Conservation (phyloP, 2,113 vertebrate genomes). For the Astur gentilis region DNA sequence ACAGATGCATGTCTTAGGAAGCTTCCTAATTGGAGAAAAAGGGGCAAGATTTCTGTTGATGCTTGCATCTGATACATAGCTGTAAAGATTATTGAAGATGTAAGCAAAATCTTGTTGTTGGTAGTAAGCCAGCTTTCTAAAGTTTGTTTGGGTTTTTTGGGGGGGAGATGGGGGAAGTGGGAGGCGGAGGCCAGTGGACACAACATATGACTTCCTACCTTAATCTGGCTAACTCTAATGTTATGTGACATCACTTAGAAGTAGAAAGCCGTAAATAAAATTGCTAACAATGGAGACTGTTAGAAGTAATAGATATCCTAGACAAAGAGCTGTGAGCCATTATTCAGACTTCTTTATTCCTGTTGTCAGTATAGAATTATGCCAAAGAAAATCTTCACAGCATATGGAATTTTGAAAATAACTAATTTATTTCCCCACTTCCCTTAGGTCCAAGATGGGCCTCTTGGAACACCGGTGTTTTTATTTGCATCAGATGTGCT, state of each 20-base stretch:
- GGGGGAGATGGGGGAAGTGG: too few relatives aligned
- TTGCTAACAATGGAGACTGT: background rate
- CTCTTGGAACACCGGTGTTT: slow-evolving; percentile 98
- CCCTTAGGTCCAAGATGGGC: slow-evolving; percentile 94
- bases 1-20: background rate
- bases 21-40: background rate
- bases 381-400: background rate
- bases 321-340: background rate
- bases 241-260: background rate
- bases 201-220: background rate
- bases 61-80: background rate
- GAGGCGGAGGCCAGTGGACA: rapidly evolving
- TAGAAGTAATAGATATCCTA: background rate
- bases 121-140: background rate
- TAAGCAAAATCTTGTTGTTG: background rate
- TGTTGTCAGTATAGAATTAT: background rate
- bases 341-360: background rate
- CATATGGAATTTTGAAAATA: background rate
- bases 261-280: background rate
- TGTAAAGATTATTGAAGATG: background rate
- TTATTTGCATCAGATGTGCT: slow-evolving; percentile 98
- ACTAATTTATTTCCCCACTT: background rate
- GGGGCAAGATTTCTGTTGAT: background rate
- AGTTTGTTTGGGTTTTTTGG: background rate
- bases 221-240: background rate